A percentile compares a stretch with the other conserved stretches of the same genome.
Evolutionary conservation across 2,113 vertebrate species (phyloP).

Genomic region (Myrmecobius fasciatus): DNA sequence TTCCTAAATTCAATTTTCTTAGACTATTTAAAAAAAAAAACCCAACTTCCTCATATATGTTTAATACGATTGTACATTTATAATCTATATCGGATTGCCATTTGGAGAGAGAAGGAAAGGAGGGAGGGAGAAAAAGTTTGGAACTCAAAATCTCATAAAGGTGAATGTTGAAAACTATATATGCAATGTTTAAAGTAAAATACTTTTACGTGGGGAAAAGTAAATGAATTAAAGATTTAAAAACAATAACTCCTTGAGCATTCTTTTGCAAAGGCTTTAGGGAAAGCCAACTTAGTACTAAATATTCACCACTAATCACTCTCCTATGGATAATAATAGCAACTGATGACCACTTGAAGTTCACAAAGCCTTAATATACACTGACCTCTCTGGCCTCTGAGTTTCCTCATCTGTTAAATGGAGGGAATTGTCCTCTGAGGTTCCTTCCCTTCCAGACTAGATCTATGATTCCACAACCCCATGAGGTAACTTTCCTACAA

Average conservation of each 20-base stretch:
- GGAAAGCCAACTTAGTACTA: background rate
- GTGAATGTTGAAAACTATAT: no score
- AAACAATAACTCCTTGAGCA: background rate
- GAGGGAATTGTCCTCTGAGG: background rate
- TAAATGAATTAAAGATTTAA: no score
- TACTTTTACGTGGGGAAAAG: no score
- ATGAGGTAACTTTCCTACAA: background rate
- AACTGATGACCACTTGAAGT: background rate
- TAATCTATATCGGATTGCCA: no score
- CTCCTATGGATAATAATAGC: background rate
- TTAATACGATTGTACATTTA: no score
- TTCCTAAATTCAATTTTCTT: slow-evolving; percentile 3
- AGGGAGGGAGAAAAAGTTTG: no score
- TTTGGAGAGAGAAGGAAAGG: no score
- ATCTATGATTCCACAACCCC: background rate
- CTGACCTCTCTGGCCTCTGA: background rate
- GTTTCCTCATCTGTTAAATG: background rate
- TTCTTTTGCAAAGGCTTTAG: background rate
- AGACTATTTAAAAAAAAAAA: background rate
- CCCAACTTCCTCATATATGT: no score
- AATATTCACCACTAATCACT: background rate
- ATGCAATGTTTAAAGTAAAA: no score
- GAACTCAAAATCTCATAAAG: no score
- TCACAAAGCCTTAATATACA: background rate
- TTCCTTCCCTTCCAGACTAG: background rate